A percentile compares a stretch with the other conserved stretches of the same genome.
Conservation (phyloP, 2,888 invertebrate genomes). For the Aphodius sticticus region DNA sequence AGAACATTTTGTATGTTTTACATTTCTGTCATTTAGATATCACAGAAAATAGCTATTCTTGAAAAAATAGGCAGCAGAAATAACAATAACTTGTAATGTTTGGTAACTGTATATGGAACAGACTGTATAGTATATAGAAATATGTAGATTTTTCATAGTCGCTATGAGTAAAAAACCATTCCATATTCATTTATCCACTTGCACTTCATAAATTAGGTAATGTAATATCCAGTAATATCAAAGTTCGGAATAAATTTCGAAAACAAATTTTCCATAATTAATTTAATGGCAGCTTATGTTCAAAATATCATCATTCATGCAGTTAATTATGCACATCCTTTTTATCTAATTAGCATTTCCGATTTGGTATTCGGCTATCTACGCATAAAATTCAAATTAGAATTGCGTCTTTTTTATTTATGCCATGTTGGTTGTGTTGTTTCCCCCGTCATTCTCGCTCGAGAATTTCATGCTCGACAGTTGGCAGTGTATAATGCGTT, state of each 20-base stretch:
- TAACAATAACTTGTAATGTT: too few relatives aligned
- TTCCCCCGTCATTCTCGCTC: neutral
- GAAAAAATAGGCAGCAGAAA: too few relatives aligned
- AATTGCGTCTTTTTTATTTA: neutral
- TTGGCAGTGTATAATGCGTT: slow-evolving; percentile 50
- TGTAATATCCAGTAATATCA: too few relatives aligned
- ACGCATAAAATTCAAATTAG: neutral
- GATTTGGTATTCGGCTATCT: neutral
- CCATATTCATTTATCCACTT: too few relatives aligned
- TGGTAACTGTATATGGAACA: too few relatives aligned
- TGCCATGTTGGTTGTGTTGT: neutral
- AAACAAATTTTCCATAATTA: neutral
- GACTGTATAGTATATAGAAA: too few relatives aligned
- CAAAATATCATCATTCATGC: neutral
- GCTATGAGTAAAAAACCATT: too few relatives aligned
- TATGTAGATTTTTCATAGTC: too few relatives aligned
- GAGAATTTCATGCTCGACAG: slow-evolving; percentile 17
- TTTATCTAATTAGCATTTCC: neutral
- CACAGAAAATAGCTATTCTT: too few relatives aligned
- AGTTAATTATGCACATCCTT: neutral
- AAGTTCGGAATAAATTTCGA: neutral
- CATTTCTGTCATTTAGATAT: too few relatives aligned
- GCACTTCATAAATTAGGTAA: too few relatives aligned
- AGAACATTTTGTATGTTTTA: too few relatives aligned
- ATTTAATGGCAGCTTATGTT: neutral